Base-by-base conservation (phyloP, 2,888 invertebrate species). In the Thelaira solivaga region DNA sequence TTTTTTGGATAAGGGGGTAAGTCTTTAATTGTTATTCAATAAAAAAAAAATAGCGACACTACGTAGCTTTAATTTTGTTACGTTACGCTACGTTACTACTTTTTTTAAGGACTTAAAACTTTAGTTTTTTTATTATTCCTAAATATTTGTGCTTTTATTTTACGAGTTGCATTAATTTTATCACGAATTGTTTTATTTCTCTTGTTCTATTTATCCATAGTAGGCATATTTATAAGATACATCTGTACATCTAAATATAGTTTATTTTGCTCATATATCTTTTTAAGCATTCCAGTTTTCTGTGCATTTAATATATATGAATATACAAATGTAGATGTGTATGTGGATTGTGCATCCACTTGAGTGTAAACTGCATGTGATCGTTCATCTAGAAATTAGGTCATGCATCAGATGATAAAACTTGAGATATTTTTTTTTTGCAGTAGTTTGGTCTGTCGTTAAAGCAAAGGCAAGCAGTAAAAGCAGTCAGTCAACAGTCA, bases 341-440 rank as follows among this genome's bases (percentile, higher is more conserved):
- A 4, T 18, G 26, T 34, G 5, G 1, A 39, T 39, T n/a, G 11
- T n/a, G 26, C 26, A 73, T 24, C 69, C 41, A 69, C 76, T 43
- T 49, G 31, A 61, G 53, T 72, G 55, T 53, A 53, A 67, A 31
- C 53, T 67, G 24, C 62, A 74, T 74, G 67, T 75, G 75, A 61
- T 80, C 62, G 68, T 67, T 83, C 77, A 80, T 80, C 80, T 83
- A 83, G 83, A 87, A 87, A 88, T 86, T 87, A 80, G 87, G 87
- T 88, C 87, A 88, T 83, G 85, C 83, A 83, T 83, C 82, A 82
- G 75, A 75, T 75, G 74, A 75, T 68, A 75, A 75, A 75, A 61
- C 68, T 62, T 73, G 71, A 69, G 67, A 77, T 67, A 71, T 74
- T 74, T 78, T 71, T 55, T 74, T 74, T 78, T 71, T 55, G 53